phyloP scores from a whole-genome alignment of 2,113 vertebrate genomes.

The Telmatochromis sp. region DNA sequence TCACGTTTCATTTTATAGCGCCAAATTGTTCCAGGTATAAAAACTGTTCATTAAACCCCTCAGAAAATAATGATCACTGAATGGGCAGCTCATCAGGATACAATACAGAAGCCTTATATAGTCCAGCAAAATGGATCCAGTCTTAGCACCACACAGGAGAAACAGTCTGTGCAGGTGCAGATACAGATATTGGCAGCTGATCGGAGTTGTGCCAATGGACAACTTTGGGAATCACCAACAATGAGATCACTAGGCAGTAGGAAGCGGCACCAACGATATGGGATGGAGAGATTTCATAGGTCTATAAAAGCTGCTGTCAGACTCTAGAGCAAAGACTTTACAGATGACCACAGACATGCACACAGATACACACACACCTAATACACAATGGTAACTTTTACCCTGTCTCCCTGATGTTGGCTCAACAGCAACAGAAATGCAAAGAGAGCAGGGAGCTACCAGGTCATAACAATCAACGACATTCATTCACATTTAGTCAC shows the following conservation, averaged over 20 bases:
- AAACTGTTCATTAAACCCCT: neutral
- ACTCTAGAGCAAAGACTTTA: neutral
- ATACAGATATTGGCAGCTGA: neutral
- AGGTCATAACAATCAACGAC: neutral
- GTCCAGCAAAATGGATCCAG: neutral
- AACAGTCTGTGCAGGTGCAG: neutral
- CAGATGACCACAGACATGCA: neutral
- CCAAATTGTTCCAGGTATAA: neutral
- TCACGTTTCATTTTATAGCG: neutral
- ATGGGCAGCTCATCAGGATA: neutral
- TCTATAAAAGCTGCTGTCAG: neutral
- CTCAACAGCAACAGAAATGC: neutral
- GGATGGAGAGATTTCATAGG: neutral
- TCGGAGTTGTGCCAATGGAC: neutral
- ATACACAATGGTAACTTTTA: neutral
- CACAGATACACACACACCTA: neutral
- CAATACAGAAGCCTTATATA: neutral
- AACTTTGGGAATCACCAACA: neutral
- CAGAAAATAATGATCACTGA: neutral
- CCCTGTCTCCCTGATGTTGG: neutral
- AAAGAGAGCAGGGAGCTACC: neutral
- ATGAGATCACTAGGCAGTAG: neutral
- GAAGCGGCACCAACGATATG: neutral
- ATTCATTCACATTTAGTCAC: neutral
- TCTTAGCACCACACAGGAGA: neutral